Percentiles rank a stretch among this genome's conserved stretches.
Conservation (phyloP, 2,113 vertebrate species). For the Fregata magnificens region DNA sequence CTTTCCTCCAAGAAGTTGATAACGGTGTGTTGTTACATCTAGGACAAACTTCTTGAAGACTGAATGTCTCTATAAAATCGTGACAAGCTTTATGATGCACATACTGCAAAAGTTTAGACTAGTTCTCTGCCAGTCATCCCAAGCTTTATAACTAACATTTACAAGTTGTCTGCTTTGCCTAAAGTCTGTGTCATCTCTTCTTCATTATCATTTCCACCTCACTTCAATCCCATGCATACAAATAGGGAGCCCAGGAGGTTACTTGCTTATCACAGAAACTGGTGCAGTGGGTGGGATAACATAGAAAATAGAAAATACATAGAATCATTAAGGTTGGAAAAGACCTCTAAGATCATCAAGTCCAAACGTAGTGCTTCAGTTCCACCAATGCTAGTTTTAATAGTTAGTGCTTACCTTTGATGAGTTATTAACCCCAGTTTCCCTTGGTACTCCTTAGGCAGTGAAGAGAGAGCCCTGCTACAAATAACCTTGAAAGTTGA, state of each 20-base stretch:
- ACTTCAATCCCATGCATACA: rapidly evolving
- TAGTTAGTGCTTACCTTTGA: neutral
- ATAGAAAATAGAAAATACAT: too few species aligned
- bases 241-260: neutral
- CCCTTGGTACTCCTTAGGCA: neutral
- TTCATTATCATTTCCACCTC: too few species aligned
- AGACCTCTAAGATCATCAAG: too few species aligned
- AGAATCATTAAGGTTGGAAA: too few species aligned
- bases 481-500: neutral
- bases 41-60: too few species aligned
- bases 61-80: too few species aligned
- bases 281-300: too few species aligned
- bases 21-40: rapidly evolving
- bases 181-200: neutral
- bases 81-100: rapidly evolving
- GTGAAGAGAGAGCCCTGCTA: neutral
- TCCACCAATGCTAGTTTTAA: rapidly evolving
- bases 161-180: neutral
- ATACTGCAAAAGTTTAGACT: too few species aligned
- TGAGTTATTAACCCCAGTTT: neutral
- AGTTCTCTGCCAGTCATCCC: neutral
- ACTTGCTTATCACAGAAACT: neutral
- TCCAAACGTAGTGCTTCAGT: rapidly evolving
- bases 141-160: neutral
- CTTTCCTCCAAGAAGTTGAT: too few species aligned